Conservation (phyloP, 2,113 vertebrate species). For the Regulus satrapa region DNA sequence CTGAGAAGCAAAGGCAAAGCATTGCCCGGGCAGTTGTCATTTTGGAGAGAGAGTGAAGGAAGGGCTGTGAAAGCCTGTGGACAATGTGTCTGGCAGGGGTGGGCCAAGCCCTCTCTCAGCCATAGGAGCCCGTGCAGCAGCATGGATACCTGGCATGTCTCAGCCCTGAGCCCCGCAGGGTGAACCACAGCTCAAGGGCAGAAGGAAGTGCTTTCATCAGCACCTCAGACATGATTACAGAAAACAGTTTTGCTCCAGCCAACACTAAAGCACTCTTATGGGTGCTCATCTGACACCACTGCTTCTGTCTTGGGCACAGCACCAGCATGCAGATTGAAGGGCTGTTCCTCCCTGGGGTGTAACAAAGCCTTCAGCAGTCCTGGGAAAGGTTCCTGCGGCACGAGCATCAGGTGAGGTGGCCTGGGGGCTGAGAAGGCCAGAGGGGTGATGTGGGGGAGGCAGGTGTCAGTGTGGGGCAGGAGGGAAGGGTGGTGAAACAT, state of each 20-base stretch:
- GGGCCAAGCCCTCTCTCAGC: neutral
- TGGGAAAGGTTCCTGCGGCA: neutral
- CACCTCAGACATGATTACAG: neutral
- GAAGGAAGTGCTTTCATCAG: neutral
- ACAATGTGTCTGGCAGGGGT: neutral
- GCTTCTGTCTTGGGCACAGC: neutral
- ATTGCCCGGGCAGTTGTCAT: fast-evolving
- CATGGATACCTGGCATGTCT: neutral
- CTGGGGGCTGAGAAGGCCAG: neutral
- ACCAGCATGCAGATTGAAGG: fast-evolving
- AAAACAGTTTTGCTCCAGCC: neutral
- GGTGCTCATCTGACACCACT: fast-evolving
- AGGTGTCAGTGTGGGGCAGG: neutral
- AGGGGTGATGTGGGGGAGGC: neutral
- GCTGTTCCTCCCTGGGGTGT: neutral
- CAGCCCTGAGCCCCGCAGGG: neutral
- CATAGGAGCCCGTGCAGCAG: fast-evolving
- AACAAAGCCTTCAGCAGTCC: neutral
- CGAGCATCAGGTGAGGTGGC: neutral
- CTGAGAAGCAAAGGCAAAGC: neutral
- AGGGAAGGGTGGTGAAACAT: neutral
- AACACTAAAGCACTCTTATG: neutral
- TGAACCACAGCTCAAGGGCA: neutral
- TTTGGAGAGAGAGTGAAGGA: neutral
- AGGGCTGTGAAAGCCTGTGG: neutral